Evolutionary conservation across 1,140 invertebrate species (phyloP), one percentile per base, ranked within the genome.

Genomic region (Drosophila orosa): DNA sequence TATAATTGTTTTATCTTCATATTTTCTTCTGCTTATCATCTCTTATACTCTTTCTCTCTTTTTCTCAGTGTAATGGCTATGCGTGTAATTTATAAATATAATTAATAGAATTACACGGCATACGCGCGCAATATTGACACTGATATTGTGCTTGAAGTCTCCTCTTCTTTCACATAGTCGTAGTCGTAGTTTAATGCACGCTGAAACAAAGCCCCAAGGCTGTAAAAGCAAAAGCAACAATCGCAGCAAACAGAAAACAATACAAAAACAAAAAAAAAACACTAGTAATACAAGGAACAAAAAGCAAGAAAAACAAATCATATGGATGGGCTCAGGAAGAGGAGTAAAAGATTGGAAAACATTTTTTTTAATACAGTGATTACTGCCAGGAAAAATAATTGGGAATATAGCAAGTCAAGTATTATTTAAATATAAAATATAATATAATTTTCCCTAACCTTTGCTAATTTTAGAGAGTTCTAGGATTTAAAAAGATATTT

Each of bases 91-190:
- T 78, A 63, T 79, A 74, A 68, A 80, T 66, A 74, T 80, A 82
- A 82, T 78, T 74, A 85, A 75, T 81, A 81, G 67, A 80, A 61
- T 82, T 82, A 82, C 84, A 83, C 44, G 83, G 72, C 83, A 61
- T 73, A 77, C 75, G 73, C 67, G 75, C 78, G 72, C 50, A 82
- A 87, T 89, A 89, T 89, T 89, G 84, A 89, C 84, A 89, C 77
- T 89, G 84, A 89, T 89, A 89, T 89, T 78, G 76, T 89, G 79
- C 58, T 45, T 13, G 42, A n/a, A 67, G 44, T 19, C 63, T 50
- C 24, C 65, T 67, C 65, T 50, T 67, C 44, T 50, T 19, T 47
- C 65, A 29, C 60, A 60, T 33, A 65, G 65, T 68, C 44, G 56
- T 67, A 67, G 58, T 58, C 52, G 56, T 71, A 80, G 82, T 86